Base-by-base conservation (phyloP, 2,113 vertebrate genomes). In the Gambusia affinis region DNA sequence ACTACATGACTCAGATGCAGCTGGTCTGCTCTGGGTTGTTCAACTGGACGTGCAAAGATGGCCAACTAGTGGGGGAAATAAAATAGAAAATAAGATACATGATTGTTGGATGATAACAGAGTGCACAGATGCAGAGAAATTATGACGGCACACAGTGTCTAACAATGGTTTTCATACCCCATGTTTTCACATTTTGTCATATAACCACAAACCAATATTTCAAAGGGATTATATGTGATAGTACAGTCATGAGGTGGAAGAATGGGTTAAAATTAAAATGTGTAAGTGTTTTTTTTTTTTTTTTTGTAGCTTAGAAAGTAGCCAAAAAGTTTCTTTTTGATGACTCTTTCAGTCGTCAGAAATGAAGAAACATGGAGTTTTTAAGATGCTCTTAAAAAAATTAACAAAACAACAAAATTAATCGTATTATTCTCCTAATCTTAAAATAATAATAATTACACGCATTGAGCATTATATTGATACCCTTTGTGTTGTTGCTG, bases 1-100 rank as follows among this genome's bases (percentile, higher is more conserved):
- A 39, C 66, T 72, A 42, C 80, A 76, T 93, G 91, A 93, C 84
- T 91, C 92, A 93, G 87, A 82, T 42, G 68, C 91, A 92, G 90
- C 91, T 93, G 88, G 82, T 83, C 76, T 67, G 69, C 61, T 72
- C 67, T 31, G 39, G 44, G 30, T 37, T 67, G 79, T 64, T 65
- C 12, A 73, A 66, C 60, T 72, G 76, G 64, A 85, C 33, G 27
- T 60, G 66, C 60, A 70, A 35, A 39, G 76, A 71, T 75, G 76
- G 65, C 2, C 3, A 3, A 75, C 67, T 65, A 57, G 54, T 1
- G 60, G 37, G 19, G 33, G 39, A 70, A 69, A 31, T 8, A 64
- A 76, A 19, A 14, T 11, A 42, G 24, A 30, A 27, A 68, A 73
- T 27, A 42, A 27, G 12, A 54, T 33, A 31, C 51, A 30, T 67